phyloP scores from a whole-genome alignment of 2,888 invertebrate species.

The Dicycla oo region DNA sequence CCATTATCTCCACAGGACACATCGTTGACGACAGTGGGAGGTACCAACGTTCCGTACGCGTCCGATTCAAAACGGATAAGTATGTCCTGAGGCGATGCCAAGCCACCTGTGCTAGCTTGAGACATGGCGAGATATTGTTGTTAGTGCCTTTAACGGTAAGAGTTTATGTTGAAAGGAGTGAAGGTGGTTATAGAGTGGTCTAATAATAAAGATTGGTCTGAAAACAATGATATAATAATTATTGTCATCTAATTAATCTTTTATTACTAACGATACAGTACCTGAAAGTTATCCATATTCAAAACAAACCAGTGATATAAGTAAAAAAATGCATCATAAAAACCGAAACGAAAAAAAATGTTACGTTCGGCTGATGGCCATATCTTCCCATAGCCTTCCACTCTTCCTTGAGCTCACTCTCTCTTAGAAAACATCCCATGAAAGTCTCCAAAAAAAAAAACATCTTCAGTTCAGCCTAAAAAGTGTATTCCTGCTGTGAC shows the following conservation, averaged over 20 bases:
- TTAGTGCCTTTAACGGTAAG: constrained; percentile 5
- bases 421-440: too few species aligned
- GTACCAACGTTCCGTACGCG: constrained; percentile 16
- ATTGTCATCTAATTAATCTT: neutral
- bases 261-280: neutral
- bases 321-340: neutral
- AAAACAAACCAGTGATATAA: neutral
- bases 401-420: neutral
- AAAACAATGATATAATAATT: neutral
- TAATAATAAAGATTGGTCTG: neutral
- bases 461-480: neutral
- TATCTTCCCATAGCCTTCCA: neutral
- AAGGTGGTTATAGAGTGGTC: too few species aligned
- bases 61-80: constrained; percentile 46
- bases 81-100: constrained; percentile 32
- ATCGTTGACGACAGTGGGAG: constrained; percentile 41
- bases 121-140: constrained; percentile 33
- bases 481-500: neutral
- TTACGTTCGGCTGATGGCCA: too few species aligned
- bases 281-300: neutral
- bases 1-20: constrained; percentile 24
- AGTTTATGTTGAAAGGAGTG: constrained; percentile 11
- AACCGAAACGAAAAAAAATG: neutral
- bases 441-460: neutral
- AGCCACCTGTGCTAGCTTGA: constrained; percentile 43